Evolutionary conservation across 2,888 invertebrate genomes (phyloP), one percentile per base, ranked within the genome.

Genomic region (Synergus laeviventris): DNA sequence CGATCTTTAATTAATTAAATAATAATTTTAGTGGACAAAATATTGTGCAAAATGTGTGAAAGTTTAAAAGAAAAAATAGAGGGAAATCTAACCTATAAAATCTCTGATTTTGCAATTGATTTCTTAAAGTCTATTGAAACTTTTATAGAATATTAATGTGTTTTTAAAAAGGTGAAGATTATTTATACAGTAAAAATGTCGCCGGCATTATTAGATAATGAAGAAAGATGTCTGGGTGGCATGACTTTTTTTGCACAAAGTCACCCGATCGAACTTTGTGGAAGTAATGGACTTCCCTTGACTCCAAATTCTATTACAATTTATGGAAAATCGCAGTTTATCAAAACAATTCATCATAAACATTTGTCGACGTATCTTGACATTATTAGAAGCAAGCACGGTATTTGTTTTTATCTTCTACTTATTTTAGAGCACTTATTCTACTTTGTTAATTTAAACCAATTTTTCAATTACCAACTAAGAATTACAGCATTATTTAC

Each of bases 271-370:
- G 97, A 98, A 91, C 94, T 95, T 74, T 99, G 98, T 91, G 98
- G 98, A 12, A 97, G 97, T 83, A 99, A 99, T 92, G 99, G 99
- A 1, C 92, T 99, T 70, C 99, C 99, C 0, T 92, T 99, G 24
- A 99, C 99, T 1, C 98, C 99, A 2, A 98, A 99, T 91, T 98
- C 98, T 0, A 97, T 99, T 80, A 96, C 97, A 76, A 98, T 99
- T 87, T 93, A 97, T 76, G 98, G 99, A 9, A 93, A 95, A 87
- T 96, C 98, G 38, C 98, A 98, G 89, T 92, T 94, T 79, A 92
- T 99, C 18, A 95, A 96, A 88, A 94, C 94, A 0, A 92, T 97
- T 74, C 92, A 94, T 78, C 97, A 98, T 91, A 94, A 94, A 0
- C 94, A 97, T 91, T 92, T 99, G 74, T 97, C 97, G 87, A 94